Base-by-base conservation (phyloP, 1,140 invertebrate genomes). In the Brachionus calyciflorus region DNA sequence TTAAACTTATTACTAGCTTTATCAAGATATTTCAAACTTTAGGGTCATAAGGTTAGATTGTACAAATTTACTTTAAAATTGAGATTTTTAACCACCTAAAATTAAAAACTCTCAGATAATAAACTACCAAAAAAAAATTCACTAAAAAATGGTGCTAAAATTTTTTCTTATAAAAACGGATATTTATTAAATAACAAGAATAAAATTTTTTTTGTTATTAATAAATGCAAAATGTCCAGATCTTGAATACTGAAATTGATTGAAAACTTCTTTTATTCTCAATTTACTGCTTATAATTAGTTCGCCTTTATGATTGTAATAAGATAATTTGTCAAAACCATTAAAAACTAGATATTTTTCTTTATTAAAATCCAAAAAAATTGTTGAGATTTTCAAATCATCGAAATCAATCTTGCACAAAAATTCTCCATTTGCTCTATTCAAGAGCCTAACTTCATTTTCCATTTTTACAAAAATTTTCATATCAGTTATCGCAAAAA, bases 241-340 rank as follows among this genome's bases (percentile, higher is more conserved):
- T 65, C 24, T 41, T 12, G 60, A 41, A 44, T 44, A 65, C 19
- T 65, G 60, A 26, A 65, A 65, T 65, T 65, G 37, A 24, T 24
- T n/a, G 30, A 65, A 46, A 44, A 1, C 14, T 65, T 28, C 41
- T 19, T 44, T 44, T 14, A 10, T 44, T 65, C 30, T 46, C 3
- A 65, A 5, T 44, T 44, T 65, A 26, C 44, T 65, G 24, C 21
- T 12, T 17, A n/a, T 65, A 9, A 65, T 19, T 9, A 44, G 12
- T 46, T 65, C 60, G 17, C 60, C 60, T 65, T 65, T 65, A 24
- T 65, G 60, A n/a, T 28, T 65, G 44, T 21, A 65, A 26, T 65
- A 65, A 17, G 37, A 46, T 10, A 65, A 12, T 46, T 41, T 65
- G 1, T 65, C 30, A 10, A 12, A 10, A 24, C 33, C 60, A 41